These are phyloP conservation scores for Lasioglossum albipes DNA, from an alignment of 1,140 invertebrate species.

Conservation along the genomic window DNA sequence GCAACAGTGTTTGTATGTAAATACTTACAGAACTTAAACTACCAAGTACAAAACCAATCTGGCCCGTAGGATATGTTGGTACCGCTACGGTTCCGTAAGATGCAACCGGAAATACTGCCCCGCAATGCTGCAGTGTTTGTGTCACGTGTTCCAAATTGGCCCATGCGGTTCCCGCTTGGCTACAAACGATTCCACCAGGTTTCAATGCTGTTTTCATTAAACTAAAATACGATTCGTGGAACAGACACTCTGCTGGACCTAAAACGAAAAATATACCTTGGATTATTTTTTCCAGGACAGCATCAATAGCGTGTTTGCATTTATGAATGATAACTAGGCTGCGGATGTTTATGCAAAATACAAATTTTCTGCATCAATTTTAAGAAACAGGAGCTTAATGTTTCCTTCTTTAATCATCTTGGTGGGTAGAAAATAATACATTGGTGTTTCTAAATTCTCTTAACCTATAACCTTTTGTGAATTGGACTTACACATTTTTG, in stretches of 20 bases:
- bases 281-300: too few species aligned
- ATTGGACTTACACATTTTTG: too few species aligned
- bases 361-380: too few species aligned
- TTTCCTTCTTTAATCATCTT: too few species aligned
- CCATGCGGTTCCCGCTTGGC: constrained; percentile 96
- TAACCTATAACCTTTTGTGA: too few species aligned
- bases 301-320: too few species aligned
- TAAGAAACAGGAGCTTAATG: too few species aligned
- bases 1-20: background rate
- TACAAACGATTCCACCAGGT: constrained; percentile 94
- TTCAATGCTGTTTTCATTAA: constrained; percentile 91
- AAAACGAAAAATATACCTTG: too few species aligned
- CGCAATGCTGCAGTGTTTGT: constrained; percentile 87
- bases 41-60: constrained; percentile 96
- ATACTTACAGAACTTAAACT: constrained; percentile 69
- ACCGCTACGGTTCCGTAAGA: constrained; percentile 91
- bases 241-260: constrained; percentile 87
- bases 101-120: constrained; percentile 87
- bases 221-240: constrained; percentile 93
- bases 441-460: too few species aligned
- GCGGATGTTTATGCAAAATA: too few species aligned
- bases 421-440: too few species aligned
- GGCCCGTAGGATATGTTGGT: constrained; percentile 97
- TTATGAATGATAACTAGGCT: too few species aligned
- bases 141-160: constrained; percentile 89